These are phyloP conservation scores for Perognathus longimembris DNA, from an alignment of 2,113 vertebrate species.

Conservation along the genomic window DNA sequence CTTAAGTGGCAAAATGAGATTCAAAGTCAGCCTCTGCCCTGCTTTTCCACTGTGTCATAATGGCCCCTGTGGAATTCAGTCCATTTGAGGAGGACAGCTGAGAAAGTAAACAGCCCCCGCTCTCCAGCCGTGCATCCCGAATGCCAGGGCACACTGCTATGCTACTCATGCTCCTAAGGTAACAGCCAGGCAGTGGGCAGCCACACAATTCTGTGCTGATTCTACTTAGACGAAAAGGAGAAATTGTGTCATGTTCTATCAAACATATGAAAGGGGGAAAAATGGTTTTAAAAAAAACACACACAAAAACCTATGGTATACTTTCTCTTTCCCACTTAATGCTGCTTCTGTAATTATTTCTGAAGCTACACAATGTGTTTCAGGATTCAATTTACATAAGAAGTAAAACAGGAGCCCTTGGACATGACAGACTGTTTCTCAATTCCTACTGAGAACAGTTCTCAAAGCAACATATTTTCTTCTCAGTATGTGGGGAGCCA, in stretches of 20 bases:
- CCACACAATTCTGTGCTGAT: neutral
- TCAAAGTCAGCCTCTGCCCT: neutral
- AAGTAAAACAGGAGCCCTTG: conserved; percentile 32
- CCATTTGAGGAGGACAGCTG: neutral
- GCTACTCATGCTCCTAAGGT: neutral
- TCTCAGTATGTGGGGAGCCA: conserved; percentile 58
- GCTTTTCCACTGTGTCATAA: conserved; percentile 18
- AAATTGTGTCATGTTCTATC: neutral
- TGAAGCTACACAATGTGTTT: neutral
- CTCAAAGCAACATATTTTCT: conserved; percentile 46
- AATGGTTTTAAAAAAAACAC: too few relatives aligned
- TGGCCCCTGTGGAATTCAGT: neutral
- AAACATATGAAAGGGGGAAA: neutral
- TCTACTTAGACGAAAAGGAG: neutral
- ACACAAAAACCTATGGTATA: neutral
- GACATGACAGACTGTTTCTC: conserved; percentile 50
- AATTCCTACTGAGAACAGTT: conserved; percentile 70
- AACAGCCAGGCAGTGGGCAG: neutral
- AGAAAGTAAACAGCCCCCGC: neutral
- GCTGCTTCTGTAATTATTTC: conserved; percentile 45
- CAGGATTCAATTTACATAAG: conserved; percentile 47
- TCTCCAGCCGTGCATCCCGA: neutral
- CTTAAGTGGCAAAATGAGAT: neutral
- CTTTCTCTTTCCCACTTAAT: conserved; percentile 42
- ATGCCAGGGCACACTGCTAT: neutral